Conservation (phyloP, 2,888 invertebrate species). For the Cotesia congregata region DNA sequence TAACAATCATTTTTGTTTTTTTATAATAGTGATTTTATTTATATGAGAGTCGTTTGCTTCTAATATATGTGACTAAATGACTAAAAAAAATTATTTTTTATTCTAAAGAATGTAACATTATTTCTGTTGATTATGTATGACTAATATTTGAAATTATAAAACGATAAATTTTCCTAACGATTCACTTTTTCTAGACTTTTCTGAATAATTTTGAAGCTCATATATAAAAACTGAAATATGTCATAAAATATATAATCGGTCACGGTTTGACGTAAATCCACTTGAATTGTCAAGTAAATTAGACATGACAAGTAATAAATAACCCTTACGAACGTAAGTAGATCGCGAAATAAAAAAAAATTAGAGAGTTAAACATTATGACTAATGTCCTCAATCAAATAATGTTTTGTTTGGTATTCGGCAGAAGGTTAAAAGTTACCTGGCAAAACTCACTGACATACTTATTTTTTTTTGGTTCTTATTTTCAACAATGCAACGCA, state of each 20-base stretch:
- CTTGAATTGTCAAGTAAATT: background rate
- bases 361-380: background rate
- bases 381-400: slow-evolving; percentile 22
- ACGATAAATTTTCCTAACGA: too few species aligned
- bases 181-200: too few species aligned
- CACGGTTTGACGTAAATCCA: background rate
- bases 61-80: too few species aligned
- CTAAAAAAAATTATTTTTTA: too few species aligned
- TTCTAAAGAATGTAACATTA: too few species aligned
- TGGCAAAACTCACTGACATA: slow-evolving; percentile 35
- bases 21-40: too few species aligned
- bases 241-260: background rate
- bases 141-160: too few species aligned
- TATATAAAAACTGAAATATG: background rate
- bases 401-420: slow-evolving; percentile 18
- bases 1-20: too few species aligned
- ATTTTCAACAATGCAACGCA: slow-evolving; percentile 16
- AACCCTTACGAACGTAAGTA: background rate
- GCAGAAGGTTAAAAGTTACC: slow-evolving; percentile 18
- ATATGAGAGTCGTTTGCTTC: too few species aligned
- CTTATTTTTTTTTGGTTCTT: slow-evolving; percentile 12
- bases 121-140: too few species aligned
- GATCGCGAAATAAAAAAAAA: background rate
- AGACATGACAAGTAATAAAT: slow-evolving; percentile 9
- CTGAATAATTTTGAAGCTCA: too few species aligned